Evolutionary conservation across 2,888 invertebrate species (phyloP).

Genomic region (Masnerella sp.): DNA sequence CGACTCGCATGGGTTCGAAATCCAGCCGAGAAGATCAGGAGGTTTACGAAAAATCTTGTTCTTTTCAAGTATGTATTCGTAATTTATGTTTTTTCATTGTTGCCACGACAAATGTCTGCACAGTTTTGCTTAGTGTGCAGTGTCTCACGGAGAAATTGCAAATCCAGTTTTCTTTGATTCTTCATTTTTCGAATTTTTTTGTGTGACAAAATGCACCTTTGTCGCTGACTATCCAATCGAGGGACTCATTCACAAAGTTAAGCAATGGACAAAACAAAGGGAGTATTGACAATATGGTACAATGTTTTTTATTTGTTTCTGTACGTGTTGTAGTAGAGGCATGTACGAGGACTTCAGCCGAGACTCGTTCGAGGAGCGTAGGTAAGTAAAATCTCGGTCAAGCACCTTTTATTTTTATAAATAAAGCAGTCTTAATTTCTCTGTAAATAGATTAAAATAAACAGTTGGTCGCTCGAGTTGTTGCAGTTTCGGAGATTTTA

Average conservation of each 20-base stretch:
- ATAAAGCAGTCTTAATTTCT: slow-evolving; percentile 25
- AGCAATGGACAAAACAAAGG: slow-evolving; percentile 73
- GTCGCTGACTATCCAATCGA: slow-evolving; percentile 21
- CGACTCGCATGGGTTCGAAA: slow-evolving; percentile 71
- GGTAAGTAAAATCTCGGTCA: slow-evolving; percentile 79
- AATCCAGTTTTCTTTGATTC: not conserved
- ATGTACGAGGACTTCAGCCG: slow-evolving; percentile 94
- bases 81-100: slow-evolving; percentile 12
- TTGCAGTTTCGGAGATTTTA: too few relatives aligned
- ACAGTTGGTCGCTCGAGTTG: not conserved
- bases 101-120: slow-evolving; percentile 29
- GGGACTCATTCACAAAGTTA: slow-evolving; percentile 75
- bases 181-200: slow-evolving; percentile 1
- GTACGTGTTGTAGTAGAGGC: slow-evolving; percentile 79
- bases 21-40: too few relatives aligned
- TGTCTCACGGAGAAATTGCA: slow-evolving; percentile 35
- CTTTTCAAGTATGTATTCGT: slow-evolving; percentile 51
- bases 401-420: slow-evolving; percentile 15
- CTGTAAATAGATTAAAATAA: not conserved
- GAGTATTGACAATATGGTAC: slow-evolving; percentile 59
- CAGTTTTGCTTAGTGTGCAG: slow-evolving; percentile 28
- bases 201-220: slow-evolving; percentile 10
- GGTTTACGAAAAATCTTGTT: slow-evolving; percentile 24
- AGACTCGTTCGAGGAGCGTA: slow-evolving; percentile 92
- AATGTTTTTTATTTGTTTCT: slow-evolving; percentile 66